Base-by-base conservation (phyloP, 1,140 invertebrate species). In the Campoletis sonorensis region DNA sequence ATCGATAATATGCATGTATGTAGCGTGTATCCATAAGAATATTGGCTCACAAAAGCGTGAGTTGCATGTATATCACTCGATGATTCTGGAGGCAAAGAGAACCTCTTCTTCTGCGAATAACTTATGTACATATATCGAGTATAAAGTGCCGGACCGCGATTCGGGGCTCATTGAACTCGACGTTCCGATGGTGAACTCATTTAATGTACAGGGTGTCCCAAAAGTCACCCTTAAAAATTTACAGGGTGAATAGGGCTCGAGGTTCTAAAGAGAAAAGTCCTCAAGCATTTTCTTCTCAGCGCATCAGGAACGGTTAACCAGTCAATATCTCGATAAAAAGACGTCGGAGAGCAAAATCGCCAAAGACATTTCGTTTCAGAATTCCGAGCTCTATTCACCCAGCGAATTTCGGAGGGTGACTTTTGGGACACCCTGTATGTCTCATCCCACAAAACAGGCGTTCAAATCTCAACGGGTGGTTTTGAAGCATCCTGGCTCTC, bases 161-260 rank as follows among this genome's bases (percentile, higher is more conserved):
- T 78, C 49, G 58, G 58, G 61, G 76, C 76, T 78, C 76, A 78
- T 78, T 78, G 76, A 78, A 78, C 76, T 54, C 76, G 33, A 77
- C 73, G 13, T 77, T 61, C n/a, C 21, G 73, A 77, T 61, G 73
- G 51, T 77, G 73, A 45, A 45, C 40, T 45, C 40, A 11, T 45
- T 45, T 45, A 11, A 11, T 45, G 13, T 45, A 45, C 8, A 45
- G 40, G 40, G 40, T 45, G 40, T 45, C 40, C 40, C 5, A 45
- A 45, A 45, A 45, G 40, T 45, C 11, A 13, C 1, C 40, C 2
- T 13, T 4, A 5, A 11, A 45, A 45, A 45, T 11, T 10, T 1
- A 13, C 40, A 11, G 40, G 40, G 11, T 45, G 8, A 13, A 45
- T 11, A 45, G 40, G 13, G 40, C 8, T 45, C 40, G 40, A 13